Percentiles rank a stretch among this genome's conserved stretches.
Conservation (phyloP, 2,797 vertebrate genomes). For the Lycodopsis pacificus region DNA sequence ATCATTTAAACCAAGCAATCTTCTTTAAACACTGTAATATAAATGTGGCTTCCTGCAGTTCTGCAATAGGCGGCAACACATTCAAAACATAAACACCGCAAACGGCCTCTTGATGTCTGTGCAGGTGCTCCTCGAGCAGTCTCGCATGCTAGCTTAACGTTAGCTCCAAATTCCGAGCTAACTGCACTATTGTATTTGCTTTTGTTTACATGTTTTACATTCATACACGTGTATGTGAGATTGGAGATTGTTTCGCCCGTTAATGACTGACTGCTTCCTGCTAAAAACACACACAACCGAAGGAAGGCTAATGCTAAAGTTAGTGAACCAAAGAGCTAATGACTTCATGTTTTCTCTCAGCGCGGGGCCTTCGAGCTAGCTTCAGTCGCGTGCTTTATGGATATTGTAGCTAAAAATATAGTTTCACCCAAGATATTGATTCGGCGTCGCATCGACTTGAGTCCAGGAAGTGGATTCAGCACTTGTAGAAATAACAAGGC, state of each 20-base stretch:
- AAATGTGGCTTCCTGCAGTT: fast-evolving
- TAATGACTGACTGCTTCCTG: background rate
- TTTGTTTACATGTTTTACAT: fast-evolving
- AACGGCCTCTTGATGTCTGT: background rate
- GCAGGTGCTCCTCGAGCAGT: slow-evolving; percentile 10
- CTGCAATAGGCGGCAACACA: fast-evolving
- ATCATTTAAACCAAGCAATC: fast-evolving
- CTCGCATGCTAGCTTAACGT: slow-evolving; percentile 18
- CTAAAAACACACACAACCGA: background rate
- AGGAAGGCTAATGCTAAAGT: slow-evolving; percentile 60
- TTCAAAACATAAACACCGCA: slow-evolving; percentile 39
- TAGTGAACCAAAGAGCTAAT: slow-evolving; percentile 40
- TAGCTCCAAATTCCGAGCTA: slow-evolving; percentile 9
- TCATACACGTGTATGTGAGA: fast-evolving
- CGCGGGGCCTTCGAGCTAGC: slow-evolving; percentile 58
- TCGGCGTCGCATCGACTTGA: slow-evolving; percentile 83
- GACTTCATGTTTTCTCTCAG: slow-evolving; percentile 35
- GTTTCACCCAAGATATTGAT: slow-evolving; percentile 81
- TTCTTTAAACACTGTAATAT: no score
- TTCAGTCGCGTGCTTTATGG: no score
- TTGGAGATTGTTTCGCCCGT: fast-evolving
- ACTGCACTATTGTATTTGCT: background rate
- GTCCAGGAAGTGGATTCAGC: slow-evolving; percentile 62
- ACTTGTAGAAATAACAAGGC: slow-evolving; percentile 60
- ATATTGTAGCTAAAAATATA: background rate